Percentiles rank a stretch among this genome's conserved stretches.
These are phyloP conservation scores for Calephelis virginiensis DNA, from an alignment of 1,140 invertebrate species.

Conservation along the genomic window DNA sequence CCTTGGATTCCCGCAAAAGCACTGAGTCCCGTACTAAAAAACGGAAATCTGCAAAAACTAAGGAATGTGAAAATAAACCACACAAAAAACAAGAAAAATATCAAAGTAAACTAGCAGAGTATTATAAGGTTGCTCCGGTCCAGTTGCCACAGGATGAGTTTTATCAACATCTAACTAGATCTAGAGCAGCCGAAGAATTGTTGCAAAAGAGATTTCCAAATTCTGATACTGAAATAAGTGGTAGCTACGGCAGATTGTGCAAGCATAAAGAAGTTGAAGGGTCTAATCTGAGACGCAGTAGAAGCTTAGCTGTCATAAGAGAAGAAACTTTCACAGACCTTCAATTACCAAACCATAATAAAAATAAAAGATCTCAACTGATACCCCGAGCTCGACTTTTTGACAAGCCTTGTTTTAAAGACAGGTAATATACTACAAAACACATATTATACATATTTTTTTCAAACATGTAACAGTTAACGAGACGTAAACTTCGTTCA, in stretches of 20 bases:
- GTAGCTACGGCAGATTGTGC: constrained; percentile 70
- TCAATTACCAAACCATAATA: constrained; percentile 80
- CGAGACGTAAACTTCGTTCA: no score
- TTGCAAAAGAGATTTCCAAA: constrained; percentile 67
- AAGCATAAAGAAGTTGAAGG: constrained; percentile 77
- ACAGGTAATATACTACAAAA: constrained; percentile 73
- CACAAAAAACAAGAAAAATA: constrained; percentile 73
- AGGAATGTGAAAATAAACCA: constrained; percentile 56
- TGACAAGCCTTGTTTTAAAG: constrained; percentile 85
- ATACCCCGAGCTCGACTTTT: constrained; percentile 88
- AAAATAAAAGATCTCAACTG: constrained; percentile 83
- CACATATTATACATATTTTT: neutral
- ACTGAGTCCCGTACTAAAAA: constrained; percentile 66
- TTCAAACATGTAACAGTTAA: neutral
- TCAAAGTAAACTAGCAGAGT: constrained; percentile 71
- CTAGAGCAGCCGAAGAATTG: constrained; percentile 68
- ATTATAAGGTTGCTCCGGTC: constrained; percentile 61
- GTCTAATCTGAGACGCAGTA: constrained; percentile 84
- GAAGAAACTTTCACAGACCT: constrained; percentile 85
- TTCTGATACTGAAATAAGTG: constrained; percentile 68
- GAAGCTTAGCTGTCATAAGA: constrained; percentile 87
- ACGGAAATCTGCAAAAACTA: constrained; percentile 58
- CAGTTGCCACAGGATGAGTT: constrained; percentile 73
- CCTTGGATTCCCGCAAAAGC: constrained; percentile 58
- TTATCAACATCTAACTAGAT: constrained; percentile 70